Conservation (phyloP, 2,888 invertebrate genomes). For the Limnephilus auricula region DNA sequence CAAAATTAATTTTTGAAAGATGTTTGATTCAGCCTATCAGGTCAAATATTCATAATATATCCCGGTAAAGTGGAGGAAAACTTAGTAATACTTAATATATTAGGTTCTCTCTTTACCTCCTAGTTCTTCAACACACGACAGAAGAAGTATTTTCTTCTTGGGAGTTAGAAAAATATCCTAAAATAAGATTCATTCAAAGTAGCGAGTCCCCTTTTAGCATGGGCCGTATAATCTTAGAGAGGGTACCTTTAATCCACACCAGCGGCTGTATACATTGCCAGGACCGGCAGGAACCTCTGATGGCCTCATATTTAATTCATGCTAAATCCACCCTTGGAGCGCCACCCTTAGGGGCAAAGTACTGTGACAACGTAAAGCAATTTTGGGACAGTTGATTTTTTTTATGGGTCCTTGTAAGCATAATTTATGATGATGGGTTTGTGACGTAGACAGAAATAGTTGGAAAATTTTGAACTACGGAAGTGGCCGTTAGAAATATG, state of each 20-base stretch:
- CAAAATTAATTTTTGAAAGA: too few relatives aligned
- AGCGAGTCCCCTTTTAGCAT: neutral
- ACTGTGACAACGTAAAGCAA: slow-evolving; percentile 16
- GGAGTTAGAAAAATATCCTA: neutral
- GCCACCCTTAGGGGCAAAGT: slow-evolving; percentile 18
- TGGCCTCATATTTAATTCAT: slow-evolving; percentile 33
- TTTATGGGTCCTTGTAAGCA: neutral
- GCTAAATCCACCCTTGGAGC: slow-evolving; percentile 13
- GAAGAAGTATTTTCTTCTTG: neutral
- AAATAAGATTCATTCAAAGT: slow-evolving; percentile 2
- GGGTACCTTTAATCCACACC: slow-evolving; percentile 19
- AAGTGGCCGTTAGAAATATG: neutral
- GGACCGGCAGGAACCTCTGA: neutral
- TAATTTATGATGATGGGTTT: neutral
- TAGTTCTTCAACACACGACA: neutral
- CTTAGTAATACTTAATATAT: too few relatives aligned
- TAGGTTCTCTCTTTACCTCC: neutral
- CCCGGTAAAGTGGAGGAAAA: too few relatives aligned
- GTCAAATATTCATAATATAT: too few relatives aligned
- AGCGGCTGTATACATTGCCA: slow-evolving; percentile 9
- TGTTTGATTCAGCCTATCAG: too few relatives aligned
- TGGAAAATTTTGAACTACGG: too few relatives aligned
- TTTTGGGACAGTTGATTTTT: slow-evolving; percentile 9
- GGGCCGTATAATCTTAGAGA: slow-evolving; percentile 8
- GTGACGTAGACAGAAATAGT: too few relatives aligned